These are phyloP conservation scores for Fregata magnificens DNA, from an alignment of 2,113 vertebrate species.

Conservation along the genomic window DNA sequence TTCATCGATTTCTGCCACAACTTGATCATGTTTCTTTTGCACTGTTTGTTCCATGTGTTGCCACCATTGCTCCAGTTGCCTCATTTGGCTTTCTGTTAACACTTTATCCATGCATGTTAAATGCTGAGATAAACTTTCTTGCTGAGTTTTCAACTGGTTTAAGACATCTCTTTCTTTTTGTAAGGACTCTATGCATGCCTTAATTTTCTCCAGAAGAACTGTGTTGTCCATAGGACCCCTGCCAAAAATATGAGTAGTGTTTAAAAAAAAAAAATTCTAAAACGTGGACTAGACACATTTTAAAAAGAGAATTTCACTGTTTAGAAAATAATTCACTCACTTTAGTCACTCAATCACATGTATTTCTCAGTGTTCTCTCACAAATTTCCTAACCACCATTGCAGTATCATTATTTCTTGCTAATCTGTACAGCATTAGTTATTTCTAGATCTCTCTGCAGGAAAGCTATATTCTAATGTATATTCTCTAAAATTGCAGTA, in stretches of 20 bases:
- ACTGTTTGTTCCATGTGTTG: slow-evolving; percentile 70
- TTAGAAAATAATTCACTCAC: neutral
- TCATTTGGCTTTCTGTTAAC: slow-evolving; percentile 70
- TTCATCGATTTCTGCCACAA: slow-evolving; percentile 59
- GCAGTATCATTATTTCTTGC: neutral
- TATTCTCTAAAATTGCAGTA: neutral
- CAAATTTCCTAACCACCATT: neutral
- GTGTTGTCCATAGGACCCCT: slow-evolving; percentile 78
- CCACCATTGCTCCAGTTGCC: slow-evolving; percentile 77
- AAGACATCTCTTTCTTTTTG: slow-evolving; percentile 75
- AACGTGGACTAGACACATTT: neutral
- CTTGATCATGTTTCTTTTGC: slow-evolving; percentile 71
- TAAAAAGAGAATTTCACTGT: neutral
- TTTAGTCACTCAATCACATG: neutral
- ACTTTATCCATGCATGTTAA: slow-evolving; percentile 76
- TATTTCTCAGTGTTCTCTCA: neutral
- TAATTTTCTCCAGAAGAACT: slow-evolving; percentile 75
- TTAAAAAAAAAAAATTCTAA: neutral
- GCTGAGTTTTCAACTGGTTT: slow-evolving; percentile 69
- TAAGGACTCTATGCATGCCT: slow-evolving; percentile 71
- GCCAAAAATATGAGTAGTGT: neutral
- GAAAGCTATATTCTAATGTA: neutral
- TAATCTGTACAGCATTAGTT: neutral
- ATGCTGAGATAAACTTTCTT: slow-evolving; percentile 62
- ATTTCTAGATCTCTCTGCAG: neutral